Evolutionary conservation across 1,140 invertebrate species (phyloP), one percentile per base, ranked within the genome.

Genomic region (Rhizoglyphus robini): DNA sequence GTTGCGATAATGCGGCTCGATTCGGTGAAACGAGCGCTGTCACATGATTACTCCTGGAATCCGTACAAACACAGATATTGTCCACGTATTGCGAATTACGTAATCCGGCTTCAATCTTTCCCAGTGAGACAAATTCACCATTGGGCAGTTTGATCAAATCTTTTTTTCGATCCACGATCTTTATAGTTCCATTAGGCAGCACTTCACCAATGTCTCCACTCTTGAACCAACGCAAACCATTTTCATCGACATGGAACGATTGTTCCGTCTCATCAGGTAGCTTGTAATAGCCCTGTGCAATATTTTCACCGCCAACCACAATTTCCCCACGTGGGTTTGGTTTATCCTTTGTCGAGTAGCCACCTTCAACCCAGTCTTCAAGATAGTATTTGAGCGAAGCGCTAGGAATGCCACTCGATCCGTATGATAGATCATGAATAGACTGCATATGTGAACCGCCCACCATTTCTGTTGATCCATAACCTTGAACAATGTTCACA

Each of bases 141-240:
- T 89, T 85, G 77, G 96, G 91, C 11, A 98, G 78, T 78, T 98
- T 98, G 11, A 97, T 90, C 66, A 98, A 81, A 79, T 98, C 94
- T 77, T 70, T 69, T 51, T 62, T 68, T 67, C 79, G 75, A 94
- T 92, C 95, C 15, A 98, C 96, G 72, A 99, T 96, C 80, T 89
- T 90, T 46, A 99, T 83, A 71, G 85, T 87, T 41, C 96, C 96
- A 78, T 98, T 92, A 27, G 81, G 77, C 48, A 93, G 86, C 67
- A 96, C 78, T 80, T 96, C 90, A 8, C 88, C 94, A 78, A 99
- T 91, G 77, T 99, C 96, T 3, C 96, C 96, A 54, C 90, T 93
- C 70, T 85, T 86, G 77, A 98, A 98, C 88, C 92, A 96, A 65
- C 87, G 79, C 68, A 81, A 82, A 0, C 88, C 89, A 70, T 88